phyloP scores from a whole-genome alignment of 1,140 invertebrate genomes.

The Euwallacea fornicatus region DNA sequence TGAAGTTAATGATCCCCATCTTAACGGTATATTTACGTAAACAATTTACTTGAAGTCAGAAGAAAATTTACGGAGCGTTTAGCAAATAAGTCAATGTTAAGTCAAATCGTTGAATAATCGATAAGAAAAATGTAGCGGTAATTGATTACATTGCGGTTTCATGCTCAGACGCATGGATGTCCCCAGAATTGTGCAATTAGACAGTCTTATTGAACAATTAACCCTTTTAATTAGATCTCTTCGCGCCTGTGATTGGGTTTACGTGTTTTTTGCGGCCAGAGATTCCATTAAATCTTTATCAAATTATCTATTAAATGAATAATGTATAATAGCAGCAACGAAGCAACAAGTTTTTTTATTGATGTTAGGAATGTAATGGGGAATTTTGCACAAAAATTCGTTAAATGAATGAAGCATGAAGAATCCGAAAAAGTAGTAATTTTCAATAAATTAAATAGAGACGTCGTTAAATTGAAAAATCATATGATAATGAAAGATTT shows the following conservation, averaged over 20 bases:
- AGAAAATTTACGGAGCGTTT: slow-evolving; percentile 23
- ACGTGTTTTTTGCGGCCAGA: not conserved
- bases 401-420: too few species aligned
- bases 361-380: too few species aligned
- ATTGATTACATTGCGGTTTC: slow-evolving; percentile 28
- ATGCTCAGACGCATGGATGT: slow-evolving; percentile 22
- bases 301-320: too few species aligned
- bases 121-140: slow-evolving; percentile 19
- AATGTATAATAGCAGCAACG: too few species aligned
- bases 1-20: slow-evolving; percentile 1
- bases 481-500: too few species aligned
- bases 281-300: too few species aligned
- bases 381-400: too few species aligned
- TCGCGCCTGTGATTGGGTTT: not conserved
- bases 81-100: slow-evolving; percentile 32
- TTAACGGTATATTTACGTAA: slow-evolving; percentile 12
- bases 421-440: too few species aligned
- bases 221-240: not conserved
- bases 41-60: slow-evolving; percentile 14
- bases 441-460: too few species aligned
- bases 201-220: slow-evolving; percentile 1
- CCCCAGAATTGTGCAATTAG: not conserved
- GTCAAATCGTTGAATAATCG: slow-evolving; percentile 17
- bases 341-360: too few species aligned
- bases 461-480: too few species aligned